Base-by-base conservation (phyloP, 2,113 vertebrate species). In the Cyphomyrus plagiostoma region DNA sequence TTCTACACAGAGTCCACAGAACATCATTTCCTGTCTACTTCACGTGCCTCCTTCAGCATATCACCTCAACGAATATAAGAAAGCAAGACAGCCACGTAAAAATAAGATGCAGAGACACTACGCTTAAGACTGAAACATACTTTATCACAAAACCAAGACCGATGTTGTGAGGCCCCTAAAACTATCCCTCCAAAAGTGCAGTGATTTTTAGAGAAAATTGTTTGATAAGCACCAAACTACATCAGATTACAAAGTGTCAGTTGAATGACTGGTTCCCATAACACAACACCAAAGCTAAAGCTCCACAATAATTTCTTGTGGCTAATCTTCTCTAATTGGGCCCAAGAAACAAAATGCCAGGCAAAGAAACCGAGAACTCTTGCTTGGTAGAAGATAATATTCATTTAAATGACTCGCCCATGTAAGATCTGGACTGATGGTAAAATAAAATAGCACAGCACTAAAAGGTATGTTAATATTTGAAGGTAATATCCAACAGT, bases 1-100 rank as follows among this genome's bases (percentile, higher is more conserved):
- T 91, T 93, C 93, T 90, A 91, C 86, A 70, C 58, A 90, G 93
- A 92, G 92, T 89, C 70, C 13, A 88, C 89, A 92, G 89, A 92
- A 91, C 90, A 89, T 89, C 5, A 92, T 94, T 93, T 94, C 94
- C 94, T 94, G 92, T 91, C 91, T 91, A 58, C 89, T 30, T 62
- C 70, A 88, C 66, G 89, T 86, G 74, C 35, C 90, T 66, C 91
- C 83, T 70, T 86, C 53, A 50, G 62, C 35, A 45, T 83, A 70
- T 91, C 90, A 90, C 88, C 87, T 84, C 86, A 42, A 90, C 87
- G 39, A 46, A 21, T 23, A 45, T 77, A 87, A 89, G 80, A 87
- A 82, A 39, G 13, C 26, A 89, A 89, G 50, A 42, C 88, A 89
- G 52, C 49, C 50, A 19, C 13, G 42, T 52, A 52, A n/a, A 2